Percentiles rank a stretch among this genome's conserved stretches.
phyloP scores from a whole-genome alignment of 2,797 vertebrate species.

The Micropoecilia bifurca region DNA sequence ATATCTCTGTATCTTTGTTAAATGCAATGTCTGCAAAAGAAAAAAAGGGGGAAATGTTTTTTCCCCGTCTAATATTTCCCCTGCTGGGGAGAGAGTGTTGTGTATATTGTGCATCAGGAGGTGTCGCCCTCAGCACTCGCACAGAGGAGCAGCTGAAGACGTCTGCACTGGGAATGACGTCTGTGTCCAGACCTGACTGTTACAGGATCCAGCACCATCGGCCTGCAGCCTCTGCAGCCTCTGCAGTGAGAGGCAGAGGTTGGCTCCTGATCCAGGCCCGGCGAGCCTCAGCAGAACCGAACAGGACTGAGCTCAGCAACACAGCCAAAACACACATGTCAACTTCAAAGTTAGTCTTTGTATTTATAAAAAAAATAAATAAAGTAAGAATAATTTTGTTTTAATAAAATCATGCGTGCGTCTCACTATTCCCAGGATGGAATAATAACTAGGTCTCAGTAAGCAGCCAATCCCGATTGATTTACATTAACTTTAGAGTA shows the following conservation, averaged over 20 bases:
- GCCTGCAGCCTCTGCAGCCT: not conserved
- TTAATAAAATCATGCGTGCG: not conserved
- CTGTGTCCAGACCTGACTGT: constrained; percentile 47
- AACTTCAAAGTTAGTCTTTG: constrained; percentile 1
- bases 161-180: constrained; percentile 31
- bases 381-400: not conserved
- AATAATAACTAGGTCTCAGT: constrained; percentile 38
- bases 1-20: constrained; percentile 20
- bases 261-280: not conserved
- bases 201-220: constrained; percentile 54
- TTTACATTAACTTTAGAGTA: constrained; percentile 4
- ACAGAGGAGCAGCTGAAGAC: constrained; percentile 37
- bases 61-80: constrained; percentile 11
- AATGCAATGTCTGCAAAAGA: constrained; percentile 9
- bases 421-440: constrained; percentile 40
- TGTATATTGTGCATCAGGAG: constrained; percentile 55
- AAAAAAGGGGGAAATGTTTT: not conserved
- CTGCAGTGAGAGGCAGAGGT: constrained; percentile 37
- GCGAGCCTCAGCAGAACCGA: not conserved
- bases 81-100: constrained; percentile 45
- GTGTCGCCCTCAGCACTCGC: constrained; percentile 8
- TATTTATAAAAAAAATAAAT: constrained; percentile 23
- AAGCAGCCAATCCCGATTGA: constrained; percentile 34
- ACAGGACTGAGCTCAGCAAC: not conserved
- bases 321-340: not conserved